Evolutionary conservation across 2,797 vertebrate genomes (phyloP), one percentile per base, ranked within the genome.

Genomic region (Acanthopagrus latus): DNA sequence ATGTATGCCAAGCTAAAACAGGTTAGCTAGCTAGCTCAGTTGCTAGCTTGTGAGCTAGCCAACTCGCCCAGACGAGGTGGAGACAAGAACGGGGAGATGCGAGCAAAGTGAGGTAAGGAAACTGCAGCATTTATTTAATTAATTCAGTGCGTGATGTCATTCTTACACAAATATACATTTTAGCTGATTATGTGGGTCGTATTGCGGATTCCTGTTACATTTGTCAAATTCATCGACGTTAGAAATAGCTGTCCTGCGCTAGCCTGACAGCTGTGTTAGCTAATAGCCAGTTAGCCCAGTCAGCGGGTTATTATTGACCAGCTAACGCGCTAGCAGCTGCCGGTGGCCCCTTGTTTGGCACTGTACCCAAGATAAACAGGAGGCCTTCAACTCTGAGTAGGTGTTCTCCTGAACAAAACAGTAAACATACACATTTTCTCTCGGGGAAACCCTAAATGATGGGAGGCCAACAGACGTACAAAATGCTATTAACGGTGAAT

Each of bases 1-100:
- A 93, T 93, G 91, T 84, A 81, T 91, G 85, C 86, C 81, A 88
- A 90, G 80, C 82, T 89, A 72, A 86, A 83, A 72, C 86, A 75
- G 74, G 85, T 88, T 86, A 94, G 92, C 93, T 89, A 92, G 91
- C 94, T 89, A 89, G 91, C 87, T 85, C 1, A 18, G 65, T 64
- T 77, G 91, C 91, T 92, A 91, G 90, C 89, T 89, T 60, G 50
- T 72, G 77, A 83, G 91, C 89, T 91, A 89, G 85, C 87, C 66
- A 77, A 65, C 63, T 88, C 74, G 81, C 79, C 75, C 66, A 79
- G 81, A 73, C 64, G 80, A 89, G 84, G 89, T 76, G 84, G 80
- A 91, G 86, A 89, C 83, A 68, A 86, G 80, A 84, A 66, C 81
- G 56, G 76, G 74, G 89, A 87, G 81, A 93, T 94, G 91, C 87